These are phyloP conservation scores for Pachymerium ferrugineum DNA, from an alignment of 2,888 invertebrate species.

Conservation along the genomic window DNA sequence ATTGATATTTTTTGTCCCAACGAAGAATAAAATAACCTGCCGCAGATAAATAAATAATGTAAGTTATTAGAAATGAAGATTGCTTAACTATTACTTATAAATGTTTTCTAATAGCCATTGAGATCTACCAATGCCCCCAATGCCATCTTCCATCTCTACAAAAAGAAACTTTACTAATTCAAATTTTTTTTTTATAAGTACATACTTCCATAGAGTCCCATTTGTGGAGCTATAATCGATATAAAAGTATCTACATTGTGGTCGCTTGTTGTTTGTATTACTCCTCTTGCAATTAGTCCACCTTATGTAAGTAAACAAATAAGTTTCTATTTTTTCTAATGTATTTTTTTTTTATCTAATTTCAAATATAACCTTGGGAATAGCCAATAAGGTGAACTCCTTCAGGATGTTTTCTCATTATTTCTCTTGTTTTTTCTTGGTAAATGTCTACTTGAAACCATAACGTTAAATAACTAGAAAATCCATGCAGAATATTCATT, in stretches of 20 bases:
- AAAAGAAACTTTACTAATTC: neutral
- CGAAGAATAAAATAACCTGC: neutral
- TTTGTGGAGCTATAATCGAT: neutral
- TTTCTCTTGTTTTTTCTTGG: neutral
- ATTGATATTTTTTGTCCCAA: neutral
- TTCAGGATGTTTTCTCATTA: neutral
- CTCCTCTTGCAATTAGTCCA: neutral
- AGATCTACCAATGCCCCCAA: no score
- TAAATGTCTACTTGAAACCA: neutral
- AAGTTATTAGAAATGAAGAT: no score
- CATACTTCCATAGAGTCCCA: neutral
- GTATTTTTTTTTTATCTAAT: no score
- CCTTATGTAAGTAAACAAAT: neutral
- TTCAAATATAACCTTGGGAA: neutral
- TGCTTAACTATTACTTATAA: no score
- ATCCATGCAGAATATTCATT: neutral
- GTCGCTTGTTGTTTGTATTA: neutral
- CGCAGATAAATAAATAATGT: no score
- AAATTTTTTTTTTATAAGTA: neutral
- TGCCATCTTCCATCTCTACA: no score
- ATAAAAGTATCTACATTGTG: conserved; percentile 14
- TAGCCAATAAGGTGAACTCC: neutral
- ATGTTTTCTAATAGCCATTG: no score
- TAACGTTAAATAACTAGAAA: neutral
- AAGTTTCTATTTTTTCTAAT: no score